Evolutionary conservation across 2,113 vertebrate species (phyloP).

Genomic region (Syngnathoides biaculeatus): DNA sequence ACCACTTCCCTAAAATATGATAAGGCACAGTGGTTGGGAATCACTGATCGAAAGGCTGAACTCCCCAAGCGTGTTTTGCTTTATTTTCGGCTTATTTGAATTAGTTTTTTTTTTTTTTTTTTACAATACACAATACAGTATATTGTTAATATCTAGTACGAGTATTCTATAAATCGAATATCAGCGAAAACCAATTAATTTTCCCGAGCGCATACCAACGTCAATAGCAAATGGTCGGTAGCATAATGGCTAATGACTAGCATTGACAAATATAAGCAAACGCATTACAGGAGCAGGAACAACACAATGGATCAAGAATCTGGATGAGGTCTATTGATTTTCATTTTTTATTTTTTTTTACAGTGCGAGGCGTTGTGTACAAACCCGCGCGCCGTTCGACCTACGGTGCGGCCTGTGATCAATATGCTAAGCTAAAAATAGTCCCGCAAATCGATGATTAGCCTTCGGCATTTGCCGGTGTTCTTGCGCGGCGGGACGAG

Average conservation of each 20-base stretch:
- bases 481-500: constrained; percentile 41
- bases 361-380: constrained; percentile 25
- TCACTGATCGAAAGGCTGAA: not conserved
- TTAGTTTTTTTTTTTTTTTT: not conserved
- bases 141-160: too few species aligned
- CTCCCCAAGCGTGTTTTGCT: not conserved
- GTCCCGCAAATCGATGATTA: constrained; percentile 58
- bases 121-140: not conserved
- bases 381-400: constrained; percentile 33
- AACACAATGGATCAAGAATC: constrained; percentile 29
- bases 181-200: not conserved
- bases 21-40: not conserved
- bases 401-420: constrained; percentile 34
- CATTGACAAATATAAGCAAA: constrained; percentile 26
- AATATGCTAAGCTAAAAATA: constrained; percentile 62
- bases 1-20: not conserved
- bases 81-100: not conserved
- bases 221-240: not conserved
- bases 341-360: too few species aligned
- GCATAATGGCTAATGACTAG: constrained; percentile 1
- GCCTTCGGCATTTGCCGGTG: constrained; percentile 37
- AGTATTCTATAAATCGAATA: too few species aligned
- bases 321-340: constrained; percentile 42
- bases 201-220: not conserved
- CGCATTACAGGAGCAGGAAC: constrained; percentile 31